Conservation (phyloP, 2,888 invertebrate genomes). For the Poecilobothrus nobilitatus region DNA sequence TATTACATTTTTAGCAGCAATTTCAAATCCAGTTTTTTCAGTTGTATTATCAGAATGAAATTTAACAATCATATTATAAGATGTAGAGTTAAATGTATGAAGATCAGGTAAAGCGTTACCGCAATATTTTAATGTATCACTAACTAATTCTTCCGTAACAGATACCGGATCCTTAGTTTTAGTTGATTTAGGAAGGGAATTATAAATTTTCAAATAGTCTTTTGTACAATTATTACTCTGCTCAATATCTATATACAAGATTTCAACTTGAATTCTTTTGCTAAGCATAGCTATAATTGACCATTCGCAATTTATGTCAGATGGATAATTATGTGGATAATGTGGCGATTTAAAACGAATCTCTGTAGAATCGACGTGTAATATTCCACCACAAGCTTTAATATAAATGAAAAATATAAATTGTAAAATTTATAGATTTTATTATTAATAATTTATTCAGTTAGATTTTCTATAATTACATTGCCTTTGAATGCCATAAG, state of each 20-base stretch:
- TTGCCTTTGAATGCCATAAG: conserved; percentile 46
- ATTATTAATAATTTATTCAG: too few relatives aligned
- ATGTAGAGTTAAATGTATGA: conserved; percentile 47
- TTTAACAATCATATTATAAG: conserved; percentile 55
- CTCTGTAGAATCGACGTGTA: conserved; percentile 46
- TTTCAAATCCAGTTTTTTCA: conserved; percentile 1
- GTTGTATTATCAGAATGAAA: conserved; percentile 51
- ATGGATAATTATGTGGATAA: conserved; percentile 70
- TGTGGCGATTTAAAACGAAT: conserved; percentile 70
- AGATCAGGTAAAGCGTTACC: conserved; percentile 46
- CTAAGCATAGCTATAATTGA: conserved; percentile 57
- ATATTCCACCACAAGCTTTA: conserved; percentile 64
- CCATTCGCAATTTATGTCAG: conserved; percentile 70
- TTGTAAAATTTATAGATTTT: too few relatives aligned
- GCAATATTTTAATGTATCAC: conserved; percentile 45
- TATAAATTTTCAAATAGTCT: conserved; percentile 37
- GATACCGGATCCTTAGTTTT: too few relatives aligned
- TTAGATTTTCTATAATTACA: too few relatives aligned
- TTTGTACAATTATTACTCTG: conserved; percentile 21
- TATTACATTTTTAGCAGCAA: not conserved
- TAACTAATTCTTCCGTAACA: too few relatives aligned
- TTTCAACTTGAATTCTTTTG: conserved; percentile 57
- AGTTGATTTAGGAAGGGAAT: too few relatives aligned
- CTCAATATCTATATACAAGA: conserved; percentile 55
- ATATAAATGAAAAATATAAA: conserved; percentile 7